Evolutionary conservation across 2,797 vertebrate genomes (phyloP).

Genomic region (Halcyon badia): DNA sequence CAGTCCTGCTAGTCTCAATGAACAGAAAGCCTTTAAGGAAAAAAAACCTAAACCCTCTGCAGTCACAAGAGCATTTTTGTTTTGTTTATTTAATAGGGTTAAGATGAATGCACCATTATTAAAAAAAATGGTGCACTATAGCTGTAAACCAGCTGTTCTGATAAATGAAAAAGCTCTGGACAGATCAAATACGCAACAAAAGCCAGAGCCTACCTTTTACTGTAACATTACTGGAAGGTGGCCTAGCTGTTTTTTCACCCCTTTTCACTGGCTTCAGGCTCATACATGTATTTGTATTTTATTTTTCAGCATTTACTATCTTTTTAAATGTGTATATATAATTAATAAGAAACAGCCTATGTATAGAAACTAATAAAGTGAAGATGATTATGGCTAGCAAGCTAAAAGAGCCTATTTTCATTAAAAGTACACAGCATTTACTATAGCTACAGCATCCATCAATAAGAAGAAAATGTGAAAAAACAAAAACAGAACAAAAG

Average conservation of each 20-base stretch:
- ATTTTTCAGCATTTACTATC: not conserved
- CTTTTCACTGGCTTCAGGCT: not conserved
- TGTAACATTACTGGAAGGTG: not conserved
- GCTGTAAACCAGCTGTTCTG: constrained; percentile 5
- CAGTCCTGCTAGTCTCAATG: not conserved
- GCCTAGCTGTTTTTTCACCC: not conserved
- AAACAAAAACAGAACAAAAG: constrained; percentile 9
- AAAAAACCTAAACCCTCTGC: not conserved
- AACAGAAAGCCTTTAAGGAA: not conserved
- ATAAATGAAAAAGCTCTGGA: not conserved
- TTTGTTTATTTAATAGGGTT: constrained; percentile 5
- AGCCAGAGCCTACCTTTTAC: not conserved
- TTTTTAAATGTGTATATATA: not conserved
- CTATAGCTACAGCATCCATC: not conserved
- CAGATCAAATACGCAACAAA: not conserved
- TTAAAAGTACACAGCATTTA: not conserved
- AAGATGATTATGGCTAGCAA: not conserved
- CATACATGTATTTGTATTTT: not conserved
- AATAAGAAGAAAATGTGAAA: not conserved
- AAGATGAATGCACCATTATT: not conserved
- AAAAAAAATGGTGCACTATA: not conserved
- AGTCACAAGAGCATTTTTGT: not conserved
- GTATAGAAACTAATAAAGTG: not conserved
- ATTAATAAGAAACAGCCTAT: not conserved
- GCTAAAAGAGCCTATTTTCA: not conserved